Evolutionary conservation across 1,140 invertebrate species (phyloP).

Genomic region (Tetramorium parvispinum): DNA sequence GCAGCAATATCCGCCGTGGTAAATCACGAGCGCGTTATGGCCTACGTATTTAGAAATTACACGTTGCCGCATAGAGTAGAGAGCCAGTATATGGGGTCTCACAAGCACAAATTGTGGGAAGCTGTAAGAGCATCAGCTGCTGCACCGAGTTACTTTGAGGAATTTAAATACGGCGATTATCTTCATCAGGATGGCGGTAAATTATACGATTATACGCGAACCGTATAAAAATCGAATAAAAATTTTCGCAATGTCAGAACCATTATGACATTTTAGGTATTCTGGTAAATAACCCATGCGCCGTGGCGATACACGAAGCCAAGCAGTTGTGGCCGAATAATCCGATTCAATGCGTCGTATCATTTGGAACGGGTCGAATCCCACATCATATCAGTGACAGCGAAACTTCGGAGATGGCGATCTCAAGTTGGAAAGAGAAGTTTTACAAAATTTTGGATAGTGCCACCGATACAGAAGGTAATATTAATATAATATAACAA

Average conservation of each 20-base stretch:
- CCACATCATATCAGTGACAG: slow-evolving; percentile 81
- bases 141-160: slow-evolving; percentile 97
- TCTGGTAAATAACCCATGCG: slow-evolving; percentile 96
- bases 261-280: slow-evolving; percentile 91
- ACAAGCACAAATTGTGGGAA: slow-evolving; percentile 93
- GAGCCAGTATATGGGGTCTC: slow-evolving; percentile 93
- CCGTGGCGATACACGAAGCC: slow-evolving; percentile 95
- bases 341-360: slow-evolving; percentile 94
- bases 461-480: slow-evolving; percentile 96
- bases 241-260: neutral
- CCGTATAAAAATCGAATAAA: neutral
- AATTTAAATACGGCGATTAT: slow-evolving; percentile 91
- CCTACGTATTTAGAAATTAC: slow-evolving; percentile 97
- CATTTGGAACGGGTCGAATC: slow-evolving; percentile 93
- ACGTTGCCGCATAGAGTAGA: slow-evolving; percentile 91
- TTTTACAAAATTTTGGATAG: slow-evolving; percentile 94
- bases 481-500: slow-evolving; percentile 18
- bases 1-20: slow-evolving; percentile 93
- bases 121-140: slow-evolving; percentile 96
- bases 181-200: slow-evolving; percentile 91
- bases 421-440: slow-evolving; percentile 92
- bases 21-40: slow-evolving; percentile 91
- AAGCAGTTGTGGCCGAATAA: slow-evolving; percentile 93
- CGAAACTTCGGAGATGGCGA: slow-evolving; percentile 73
- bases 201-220: neutral